Conservation (phyloP, 2,113 vertebrate species). For the Abramis brama region DNA sequence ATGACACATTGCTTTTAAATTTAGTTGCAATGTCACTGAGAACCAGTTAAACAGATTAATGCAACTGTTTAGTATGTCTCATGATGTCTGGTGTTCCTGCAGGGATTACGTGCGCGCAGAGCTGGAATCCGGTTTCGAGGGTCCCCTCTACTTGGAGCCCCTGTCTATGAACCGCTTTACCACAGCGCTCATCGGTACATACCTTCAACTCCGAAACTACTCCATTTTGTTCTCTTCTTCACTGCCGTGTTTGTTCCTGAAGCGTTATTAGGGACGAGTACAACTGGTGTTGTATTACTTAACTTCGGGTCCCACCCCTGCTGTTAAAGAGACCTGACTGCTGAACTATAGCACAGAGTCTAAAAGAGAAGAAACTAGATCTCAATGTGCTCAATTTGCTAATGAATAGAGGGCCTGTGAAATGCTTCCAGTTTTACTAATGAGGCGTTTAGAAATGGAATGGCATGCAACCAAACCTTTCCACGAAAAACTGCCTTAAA, state of each 20-base stretch:
- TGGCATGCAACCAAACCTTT: neutral
- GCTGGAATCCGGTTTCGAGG: conserved; percentile 93
- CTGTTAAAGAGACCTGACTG: neutral
- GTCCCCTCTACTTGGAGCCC: conserved; percentile 93
- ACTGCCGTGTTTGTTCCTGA: neutral
- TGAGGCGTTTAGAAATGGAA: conserved; percentile 19
- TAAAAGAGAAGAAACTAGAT: conserved; percentile 16
- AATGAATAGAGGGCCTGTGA: conserved; percentile 19
- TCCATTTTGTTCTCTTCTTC: conserved; percentile 3
- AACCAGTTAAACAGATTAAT: neutral
- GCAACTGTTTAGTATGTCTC: neutral
- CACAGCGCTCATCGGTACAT: conserved; percentile 92
- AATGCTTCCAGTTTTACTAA: conserved; percentile 4
- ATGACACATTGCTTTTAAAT: neutral
- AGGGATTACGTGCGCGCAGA: conserved; percentile 98
- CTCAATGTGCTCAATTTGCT: conserved; percentile 14
- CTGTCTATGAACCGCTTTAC: conserved; percentile 97
- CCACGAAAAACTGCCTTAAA: neutral
- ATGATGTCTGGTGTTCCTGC: conserved; percentile 28
- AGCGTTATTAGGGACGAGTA: neutral
- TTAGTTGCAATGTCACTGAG: neutral
- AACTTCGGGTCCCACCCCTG: conserved; percentile 17
- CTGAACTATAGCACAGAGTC: neutral
- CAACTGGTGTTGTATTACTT: neutral
- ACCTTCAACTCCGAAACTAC: neutral